Evolutionary conservation across 2,888 invertebrate genomes (phyloP), one percentile per base, ranked within the genome.

Genomic region (Eledona agricola): DNA sequence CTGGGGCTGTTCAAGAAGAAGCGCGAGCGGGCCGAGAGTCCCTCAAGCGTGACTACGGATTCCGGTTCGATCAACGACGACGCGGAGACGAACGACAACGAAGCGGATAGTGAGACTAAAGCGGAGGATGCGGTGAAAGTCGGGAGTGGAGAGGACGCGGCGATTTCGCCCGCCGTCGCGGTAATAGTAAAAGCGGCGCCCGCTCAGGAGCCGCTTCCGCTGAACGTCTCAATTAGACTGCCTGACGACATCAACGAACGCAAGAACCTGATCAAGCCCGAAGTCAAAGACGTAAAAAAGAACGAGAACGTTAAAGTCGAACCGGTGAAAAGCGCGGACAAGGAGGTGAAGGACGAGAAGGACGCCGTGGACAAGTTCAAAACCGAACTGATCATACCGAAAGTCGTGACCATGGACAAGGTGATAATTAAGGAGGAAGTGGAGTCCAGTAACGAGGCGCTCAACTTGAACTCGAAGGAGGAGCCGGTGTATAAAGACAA

Each of bases 31-130:
- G 72, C 76, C 2, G 77, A 77, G 69, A 93, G 92, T 77, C 93
- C 93, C 6, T 86, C 89, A 25, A 92, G 91, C 71, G 83, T 90
- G 54, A 90, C 90, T 29, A 90, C 91, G 57, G 92, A 91, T 70
- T 91, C 91, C 67, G 91, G 90, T 66, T 88, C 92, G 25, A 85
- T 89, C 32, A 85, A 89, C 77, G 88, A 89, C 72, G 83, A 83
- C 53, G 78, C 75, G 6, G 82, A 82, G 55, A 73, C 64, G 50
- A 66, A 65, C 37, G 1, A 31, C 42, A 1, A 26, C 47, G 7
- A 26, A 11, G 13, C 56, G 7, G 17, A 19, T 11, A 51, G 29
- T 25, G 47, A 42, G 1, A 20, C 13, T 5, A 29, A 4, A 15
- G 15, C 17, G 10, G 28, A 43, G 4, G 13, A 6, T n/a, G 28